phyloP scores from a whole-genome alignment of 2,888 invertebrate species.

The Urechis unicinctus region DNA sequence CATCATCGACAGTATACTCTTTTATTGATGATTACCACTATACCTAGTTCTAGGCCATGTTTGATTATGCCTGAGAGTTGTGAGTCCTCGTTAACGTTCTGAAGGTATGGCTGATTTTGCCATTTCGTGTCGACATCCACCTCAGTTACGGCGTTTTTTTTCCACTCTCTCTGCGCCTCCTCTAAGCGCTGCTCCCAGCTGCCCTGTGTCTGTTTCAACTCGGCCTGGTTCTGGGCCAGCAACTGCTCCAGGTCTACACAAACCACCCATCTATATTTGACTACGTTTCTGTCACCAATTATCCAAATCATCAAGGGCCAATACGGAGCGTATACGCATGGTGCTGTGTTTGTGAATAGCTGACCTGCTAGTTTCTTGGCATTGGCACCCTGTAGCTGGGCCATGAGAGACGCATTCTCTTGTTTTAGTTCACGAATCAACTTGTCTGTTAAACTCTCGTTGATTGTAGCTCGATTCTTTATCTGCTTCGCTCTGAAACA shows the following conservation, averaged over 20 bases:
- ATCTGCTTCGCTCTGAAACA: conserved; percentile 37
- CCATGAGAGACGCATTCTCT: conserved; percentile 25
- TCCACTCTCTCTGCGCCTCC: conserved; percentile 31
- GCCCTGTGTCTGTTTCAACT: conserved; percentile 28
- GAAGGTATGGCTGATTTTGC: conserved; percentile 25
- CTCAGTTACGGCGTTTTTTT: conserved; percentile 13
- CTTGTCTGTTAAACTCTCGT: conserved; percentile 34
- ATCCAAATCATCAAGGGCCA: no score
- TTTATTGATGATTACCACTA: no score
- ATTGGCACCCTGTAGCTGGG: no score
- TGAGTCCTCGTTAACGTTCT: conserved; percentile 35
- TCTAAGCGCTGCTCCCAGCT: conserved; percentile 34
- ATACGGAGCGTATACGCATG: background rate
- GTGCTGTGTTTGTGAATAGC: no score
- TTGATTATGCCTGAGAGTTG: conserved; percentile 33
- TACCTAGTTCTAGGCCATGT: conserved; percentile 25
- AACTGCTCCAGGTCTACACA: conserved; percentile 26
- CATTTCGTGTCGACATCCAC: background rate
- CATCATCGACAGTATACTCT: no score
- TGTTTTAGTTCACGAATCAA: conserved; percentile 34
- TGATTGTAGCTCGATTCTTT: conserved; percentile 33
- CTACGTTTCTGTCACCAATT: background rate
- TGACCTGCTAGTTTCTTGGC: no score
- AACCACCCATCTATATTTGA: no score
- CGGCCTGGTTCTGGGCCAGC: conserved; percentile 29